Conservation (phyloP, 2,888 invertebrate species). For the Tinea semifulvella region DNA sequence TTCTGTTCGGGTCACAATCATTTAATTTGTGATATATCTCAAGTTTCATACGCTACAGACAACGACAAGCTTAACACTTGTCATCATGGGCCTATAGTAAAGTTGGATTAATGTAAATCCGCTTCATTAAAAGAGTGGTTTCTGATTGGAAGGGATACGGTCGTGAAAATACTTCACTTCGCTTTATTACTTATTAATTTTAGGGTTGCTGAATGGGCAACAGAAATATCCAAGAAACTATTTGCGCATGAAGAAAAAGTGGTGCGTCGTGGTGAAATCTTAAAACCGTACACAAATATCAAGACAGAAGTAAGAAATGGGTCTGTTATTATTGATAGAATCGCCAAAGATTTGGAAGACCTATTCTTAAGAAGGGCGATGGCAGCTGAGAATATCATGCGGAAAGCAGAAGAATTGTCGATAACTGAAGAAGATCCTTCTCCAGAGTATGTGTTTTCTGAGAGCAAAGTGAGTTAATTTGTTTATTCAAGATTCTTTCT, state of each 20-base stretch:
- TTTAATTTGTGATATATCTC: too few species aligned
- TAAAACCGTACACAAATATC: constrained; percentile 37
- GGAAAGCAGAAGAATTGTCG: constrained; percentile 42
- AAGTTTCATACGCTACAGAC: too few species aligned
- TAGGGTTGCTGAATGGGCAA: constrained; percentile 48
- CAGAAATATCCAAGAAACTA: constrained; percentile 36
- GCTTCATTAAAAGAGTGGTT: too few species aligned
- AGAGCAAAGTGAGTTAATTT: constrained; percentile 41
- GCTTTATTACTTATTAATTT: neutral
- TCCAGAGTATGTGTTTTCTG: constrained; percentile 35
- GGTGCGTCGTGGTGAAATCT: constrained; percentile 36
- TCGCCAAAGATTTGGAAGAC: constrained; percentile 36
- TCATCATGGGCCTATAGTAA: too few species aligned
- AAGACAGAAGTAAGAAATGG: constrained; percentile 42
- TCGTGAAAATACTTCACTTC: constrained; percentile 2
- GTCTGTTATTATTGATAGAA: constrained; percentile 39
- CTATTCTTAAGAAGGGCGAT: constrained; percentile 34
- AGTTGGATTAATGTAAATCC: too few species aligned
- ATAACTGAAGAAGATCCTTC: constrained; percentile 24
- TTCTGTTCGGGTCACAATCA: too few species aligned
- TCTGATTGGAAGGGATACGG: too few species aligned
- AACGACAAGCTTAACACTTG: neutral
- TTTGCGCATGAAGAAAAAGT: constrained; percentile 36
- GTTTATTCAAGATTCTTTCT: neutral
- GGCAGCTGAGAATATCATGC: constrained; percentile 47